Percentiles rank a stretch among this genome's conserved stretches.
phyloP scores from a whole-genome alignment of 2,113 vertebrate species.

The Strix uralensis region DNA sequence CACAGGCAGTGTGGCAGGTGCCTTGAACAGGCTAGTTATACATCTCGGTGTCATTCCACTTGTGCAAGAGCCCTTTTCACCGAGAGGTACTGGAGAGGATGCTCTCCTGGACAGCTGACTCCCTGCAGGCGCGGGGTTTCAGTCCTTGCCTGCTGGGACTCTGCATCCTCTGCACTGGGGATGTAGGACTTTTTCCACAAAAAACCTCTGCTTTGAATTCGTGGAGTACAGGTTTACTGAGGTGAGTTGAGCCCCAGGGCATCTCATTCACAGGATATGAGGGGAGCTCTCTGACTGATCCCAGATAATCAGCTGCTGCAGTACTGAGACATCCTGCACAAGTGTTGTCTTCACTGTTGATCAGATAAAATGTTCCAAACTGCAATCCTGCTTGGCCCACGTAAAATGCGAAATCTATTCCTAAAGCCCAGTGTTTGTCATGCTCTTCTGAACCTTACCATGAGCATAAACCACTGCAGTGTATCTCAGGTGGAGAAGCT shows the following conservation, averaged over 20 bases:
- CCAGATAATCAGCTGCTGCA: background rate
- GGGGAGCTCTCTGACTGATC: background rate
- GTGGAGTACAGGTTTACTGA: background rate
- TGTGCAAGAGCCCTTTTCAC: background rate
- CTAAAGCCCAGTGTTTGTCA: background rate
- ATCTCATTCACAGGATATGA: background rate
- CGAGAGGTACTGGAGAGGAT: background rate
- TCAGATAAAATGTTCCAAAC: background rate
- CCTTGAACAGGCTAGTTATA: background rate
- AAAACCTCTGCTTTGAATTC: background rate
- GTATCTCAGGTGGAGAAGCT: background rate
- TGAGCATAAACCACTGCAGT: accelerated
- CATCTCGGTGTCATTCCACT: background rate
- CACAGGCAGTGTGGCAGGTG: background rate
- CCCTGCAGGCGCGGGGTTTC: accelerated
- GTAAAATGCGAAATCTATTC: background rate
- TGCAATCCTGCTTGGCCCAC: background rate
- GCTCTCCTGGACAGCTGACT: background rate
- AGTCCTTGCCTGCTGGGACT: background rate
- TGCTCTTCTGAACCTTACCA: background rate
- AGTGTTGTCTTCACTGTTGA: background rate
- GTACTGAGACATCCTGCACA: background rate
- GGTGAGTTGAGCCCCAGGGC: background rate
- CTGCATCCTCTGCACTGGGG: accelerated
- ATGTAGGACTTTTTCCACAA: background rate